Percentiles rank a stretch among this genome's conserved stretches.
These are phyloP conservation scores for Drosophila micromelanica DNA, from an alignment of 1,140 invertebrate genomes.

Conservation along the genomic window DNA sequence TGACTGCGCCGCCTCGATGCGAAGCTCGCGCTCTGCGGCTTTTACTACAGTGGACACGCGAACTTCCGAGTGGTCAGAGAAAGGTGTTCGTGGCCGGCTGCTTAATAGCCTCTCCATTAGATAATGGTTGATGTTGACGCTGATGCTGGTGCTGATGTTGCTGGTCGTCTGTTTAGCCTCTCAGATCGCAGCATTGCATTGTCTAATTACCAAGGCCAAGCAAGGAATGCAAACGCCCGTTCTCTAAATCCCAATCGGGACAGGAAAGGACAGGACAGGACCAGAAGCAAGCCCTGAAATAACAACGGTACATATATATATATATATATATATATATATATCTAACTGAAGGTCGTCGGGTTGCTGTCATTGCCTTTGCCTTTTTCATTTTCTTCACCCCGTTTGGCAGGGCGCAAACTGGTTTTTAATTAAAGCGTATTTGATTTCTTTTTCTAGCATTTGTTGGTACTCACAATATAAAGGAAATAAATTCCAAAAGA, in stretches of 20 bases:
- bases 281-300: neutral
- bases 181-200: constrained; percentile 37
- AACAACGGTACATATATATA: neutral
- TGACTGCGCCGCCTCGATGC: neutral
- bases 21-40: constrained; percentile 20
- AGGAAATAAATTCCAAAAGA: constrained; percentile 11
- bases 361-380: neutral
- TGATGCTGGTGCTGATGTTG: constrained; percentile 1
- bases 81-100: constrained; percentile 2
- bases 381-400: neutral
- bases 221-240: neutral
- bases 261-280: neutral
- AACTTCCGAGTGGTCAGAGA: neutral
- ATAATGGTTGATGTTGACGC: constrained; percentile 16
- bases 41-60: neutral
- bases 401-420: constrained; percentile 51
- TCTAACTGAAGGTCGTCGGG: constrained; percentile 18
- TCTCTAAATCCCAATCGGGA: neutral
- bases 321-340: neutral
- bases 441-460: constrained; percentile 40
- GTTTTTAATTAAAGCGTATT: constrained; percentile 77
- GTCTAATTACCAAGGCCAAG: constrained; percentile 58
- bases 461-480: constrained; percentile 4
- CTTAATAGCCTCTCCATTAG: constrained; percentile 66
- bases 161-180: constrained; percentile 25